Base-by-base conservation (phyloP, 2,113 vertebrate species). In the Petroica traversi region DNA sequence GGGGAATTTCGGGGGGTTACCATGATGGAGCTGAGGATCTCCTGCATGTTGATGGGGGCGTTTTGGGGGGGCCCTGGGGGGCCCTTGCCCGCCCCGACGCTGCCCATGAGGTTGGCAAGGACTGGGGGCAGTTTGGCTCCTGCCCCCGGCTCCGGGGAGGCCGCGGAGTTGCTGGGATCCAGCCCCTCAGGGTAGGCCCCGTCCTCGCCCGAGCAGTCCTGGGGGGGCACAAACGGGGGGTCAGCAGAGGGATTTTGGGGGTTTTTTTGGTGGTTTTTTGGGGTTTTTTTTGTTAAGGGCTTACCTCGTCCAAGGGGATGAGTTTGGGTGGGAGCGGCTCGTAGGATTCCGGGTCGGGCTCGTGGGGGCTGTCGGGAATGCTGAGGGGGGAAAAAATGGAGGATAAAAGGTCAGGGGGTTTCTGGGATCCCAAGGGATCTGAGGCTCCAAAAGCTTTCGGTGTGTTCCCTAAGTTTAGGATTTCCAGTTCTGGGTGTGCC, bases 11-110 rank as follows among this genome's bases (percentile, higher is more conserved):
- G 31, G 72, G 54, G 43, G 31, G 26, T 76, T 48, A 76, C 73
- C 98, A 99, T 99, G 86, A 99, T 99, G 71, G 99, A 99, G 10
- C 98, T 98, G 29, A 99, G 98, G 92, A 99, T 98, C 93, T 99
- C 99, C 97, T 99, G 99, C 7, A 99, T 98, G 8, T 99, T 99
- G 92, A 99, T 98, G 24, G 98, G 89, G 16, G 98, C 95, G 4
- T 97, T 94, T 13, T 97, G 97, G 9, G 98, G 93, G 64, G 95
- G 98, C 81, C 83, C 98, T 24, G 98, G 98, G 4, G 98, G 99
- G 55, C 98, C 98, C 81, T 98, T 99, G 5, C 97, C 97, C 6
- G 95, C 98, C 81, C 97, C 98, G 76, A 98, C 97, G 87, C 98
- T 98, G 51, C 98, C 98, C 98, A 98, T 98, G n/a, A 99, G 98